Evolutionary conservation across 92 coral and sea anemone genomes (phyloP).

Genomic region (Siderastrea siderea): DNA sequence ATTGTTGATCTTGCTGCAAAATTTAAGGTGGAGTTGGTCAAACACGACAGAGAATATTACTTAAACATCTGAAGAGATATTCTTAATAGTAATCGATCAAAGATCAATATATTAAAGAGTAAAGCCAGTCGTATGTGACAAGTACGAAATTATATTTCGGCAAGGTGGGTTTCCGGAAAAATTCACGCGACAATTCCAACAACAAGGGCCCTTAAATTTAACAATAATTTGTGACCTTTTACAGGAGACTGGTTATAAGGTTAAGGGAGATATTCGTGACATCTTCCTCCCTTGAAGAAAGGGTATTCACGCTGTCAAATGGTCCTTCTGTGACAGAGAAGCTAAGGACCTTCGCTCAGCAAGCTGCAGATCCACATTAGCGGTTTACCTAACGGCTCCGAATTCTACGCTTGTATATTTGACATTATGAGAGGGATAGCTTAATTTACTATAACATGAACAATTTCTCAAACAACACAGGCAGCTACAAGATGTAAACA

Average conservation of each 20-base stretch:
- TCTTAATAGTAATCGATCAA: slow-evolving; percentile 11
- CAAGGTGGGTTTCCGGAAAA: slow-evolving; percentile 49
- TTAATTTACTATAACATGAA: slow-evolving; percentile 1
- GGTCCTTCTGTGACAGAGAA: neutral
- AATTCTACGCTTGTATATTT: neutral
- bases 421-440: neutral
- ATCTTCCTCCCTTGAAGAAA: neutral
- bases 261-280: neutral
- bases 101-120: slow-evolving; percentile 33
- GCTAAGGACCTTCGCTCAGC: neutral
- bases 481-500: slow-evolving; percentile 19
- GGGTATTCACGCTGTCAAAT: slow-evolving; percentile 1
- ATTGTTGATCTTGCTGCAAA: neutral
- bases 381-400: neutral
- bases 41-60: neutral
- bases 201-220: slow-evolving; percentile 37
- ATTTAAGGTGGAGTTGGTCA: neutral
- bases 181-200: slow-evolving; percentile 13
- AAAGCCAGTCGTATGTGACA: slow-evolving; percentile 21
- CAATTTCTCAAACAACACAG: neutral
- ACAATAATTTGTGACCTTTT: neutral
- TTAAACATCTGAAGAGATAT: neutral
- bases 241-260: neutral
- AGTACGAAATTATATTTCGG: slow-evolving; percentile 17
- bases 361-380: neutral